These are phyloP conservation scores for Pectinophora gossypiella DNA, from an alignment of 1,140 invertebrate genomes.

Conservation along the genomic window DNA sequence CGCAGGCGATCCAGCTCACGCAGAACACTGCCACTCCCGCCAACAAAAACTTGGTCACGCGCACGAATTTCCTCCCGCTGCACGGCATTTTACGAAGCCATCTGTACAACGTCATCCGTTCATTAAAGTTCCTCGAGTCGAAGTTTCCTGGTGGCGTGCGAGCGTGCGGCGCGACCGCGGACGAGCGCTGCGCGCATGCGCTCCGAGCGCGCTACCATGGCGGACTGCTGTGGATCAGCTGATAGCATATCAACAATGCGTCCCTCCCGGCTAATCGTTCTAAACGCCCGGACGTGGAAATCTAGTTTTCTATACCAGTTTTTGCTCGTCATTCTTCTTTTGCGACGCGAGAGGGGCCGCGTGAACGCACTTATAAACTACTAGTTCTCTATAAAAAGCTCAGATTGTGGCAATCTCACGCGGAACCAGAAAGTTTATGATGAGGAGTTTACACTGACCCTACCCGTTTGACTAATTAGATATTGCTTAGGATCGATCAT, in stretches of 20 bases:
- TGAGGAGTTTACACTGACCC: slow-evolving; percentile 13
- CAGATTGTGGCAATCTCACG: slow-evolving; percentile 39
- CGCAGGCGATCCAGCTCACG: slow-evolving; percentile 58
- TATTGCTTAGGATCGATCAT: slow-evolving; percentile 47
- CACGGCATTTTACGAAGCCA: slow-evolving; percentile 24
- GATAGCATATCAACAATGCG: slow-evolving; percentile 66
- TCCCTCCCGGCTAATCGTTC: slow-evolving; percentile 57
- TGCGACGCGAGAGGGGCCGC: slow-evolving; percentile 18
- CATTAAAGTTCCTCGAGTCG: slow-evolving; percentile 1
- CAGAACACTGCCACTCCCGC: slow-evolving; percentile 53
- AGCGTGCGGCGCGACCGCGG: slow-evolving; percentile 13
- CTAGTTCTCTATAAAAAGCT: slow-evolving; percentile 43
- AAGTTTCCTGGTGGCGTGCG: too few species aligned
- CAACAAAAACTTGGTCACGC: slow-evolving; percentile 52
- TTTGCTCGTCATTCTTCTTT: slow-evolving; percentile 33
- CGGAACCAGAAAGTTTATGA: slow-evolving; percentile 57
- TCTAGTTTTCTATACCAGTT: slow-evolving; percentile 62
- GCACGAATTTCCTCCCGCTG: slow-evolving; percentile 38
- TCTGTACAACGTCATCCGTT: slow-evolving; percentile 3
- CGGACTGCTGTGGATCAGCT: slow-evolving; percentile 63
- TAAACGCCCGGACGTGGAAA: slow-evolving; percentile 56
- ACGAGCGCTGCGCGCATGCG: slow-evolving; percentile 53
- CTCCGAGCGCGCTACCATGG: slow-evolving; percentile 50
- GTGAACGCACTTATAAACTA: slow-evolving; percentile 35
- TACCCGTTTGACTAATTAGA: neutral